Base-by-base conservation (phyloP, 2,888 invertebrate species). In the Graphium colonna region DNA sequence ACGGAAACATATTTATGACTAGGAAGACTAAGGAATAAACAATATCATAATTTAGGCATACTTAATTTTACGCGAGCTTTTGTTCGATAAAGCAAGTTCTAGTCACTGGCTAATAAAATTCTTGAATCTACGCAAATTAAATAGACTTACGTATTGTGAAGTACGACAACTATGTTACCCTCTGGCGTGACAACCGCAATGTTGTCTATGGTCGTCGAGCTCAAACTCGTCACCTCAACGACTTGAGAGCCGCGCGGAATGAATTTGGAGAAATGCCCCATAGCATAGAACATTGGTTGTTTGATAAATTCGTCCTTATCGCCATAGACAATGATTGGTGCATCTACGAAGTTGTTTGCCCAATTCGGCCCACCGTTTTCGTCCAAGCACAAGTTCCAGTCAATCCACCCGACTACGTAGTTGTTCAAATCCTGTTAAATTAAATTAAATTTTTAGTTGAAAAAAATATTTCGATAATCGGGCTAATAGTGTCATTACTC, bases 351-450 rank as follows among this genome's bases (percentile, higher is more conserved):
- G 77, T 96, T 96, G 1, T 86, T 68, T 0, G 90, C 91, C 92
- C 94, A 95, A 67, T 93, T 95, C 0, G 97, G 97, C 0, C 96
- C 96, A n/a, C 97, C 97, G 4, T 73, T 52, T 65, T 89, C 73
- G 73, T 96, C 90, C 33, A 97, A 80, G 3, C 92, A 94, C 49
- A 97, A 76, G 77, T 97, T 97, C 97, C 97, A 97, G 75, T 97
- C 97, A 0, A 95, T 84, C 96, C 97, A 97, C 2, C 95, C 96
- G 31, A 91, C 87, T 0, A 93, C 92, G 83, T 92, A 93, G 72
- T 95, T 91, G 60, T 93, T 92, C 12, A 96, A 69, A 73, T 94
- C 93, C 91, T 94, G 71, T n/a, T 55, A 38, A 57, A 56, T 21
- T 21, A 21, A 21, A n/a, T n/a, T n/a, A n/a, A n/a, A n/a, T n/a